phyloP scores from a whole-genome alignment of 2,888 invertebrate species.

The Erannis defoliaria region DNA sequence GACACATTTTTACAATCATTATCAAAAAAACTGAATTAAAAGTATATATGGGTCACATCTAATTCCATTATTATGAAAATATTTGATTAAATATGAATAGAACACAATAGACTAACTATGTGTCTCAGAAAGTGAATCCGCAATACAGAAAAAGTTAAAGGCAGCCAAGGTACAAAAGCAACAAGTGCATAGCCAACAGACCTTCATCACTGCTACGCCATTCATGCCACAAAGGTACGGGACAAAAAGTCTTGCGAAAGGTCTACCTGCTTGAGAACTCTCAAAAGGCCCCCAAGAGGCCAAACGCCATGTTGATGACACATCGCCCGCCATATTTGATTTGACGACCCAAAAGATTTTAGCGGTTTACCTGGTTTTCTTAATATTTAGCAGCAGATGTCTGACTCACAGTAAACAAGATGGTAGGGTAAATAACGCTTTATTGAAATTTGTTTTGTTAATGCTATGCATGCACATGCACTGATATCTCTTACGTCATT shows the following conservation, averaged over 20 bases:
- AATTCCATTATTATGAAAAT: constrained; percentile 20
- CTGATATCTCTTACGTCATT: background rate
- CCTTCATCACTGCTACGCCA: constrained; percentile 55
- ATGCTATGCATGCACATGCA: constrained; percentile 1
- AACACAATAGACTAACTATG: constrained; percentile 17
- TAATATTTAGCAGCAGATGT: constrained; percentile 64
- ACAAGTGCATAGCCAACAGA: constrained; percentile 62
- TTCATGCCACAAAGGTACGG: constrained; percentile 67
- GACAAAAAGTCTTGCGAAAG: constrained; percentile 72
- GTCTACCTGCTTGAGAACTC: constrained; percentile 74
- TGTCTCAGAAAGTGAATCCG: constrained; percentile 41
- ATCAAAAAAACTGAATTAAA: constrained; percentile 12
- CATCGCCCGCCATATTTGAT: constrained; percentile 58
- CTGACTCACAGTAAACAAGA: constrained; percentile 59
- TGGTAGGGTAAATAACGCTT: constrained; percentile 1
- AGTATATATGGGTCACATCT: constrained; percentile 36
- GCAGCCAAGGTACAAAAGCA: constrained; percentile 50
- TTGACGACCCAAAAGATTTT: constrained; percentile 49
- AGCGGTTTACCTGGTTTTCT: constrained; percentile 25
- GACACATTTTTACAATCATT: background rate
- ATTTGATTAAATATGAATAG: constrained; percentile 10
- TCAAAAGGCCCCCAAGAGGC: constrained; percentile 55
- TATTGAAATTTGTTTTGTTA: constrained; percentile 27
- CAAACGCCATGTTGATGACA: constrained; percentile 69
- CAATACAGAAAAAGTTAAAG: constrained; percentile 47